These are phyloP conservation scores for Sebastes wilsoni DNA, from an alignment of 2,797 vertebrate genomes.

Conservation along the genomic window DNA sequence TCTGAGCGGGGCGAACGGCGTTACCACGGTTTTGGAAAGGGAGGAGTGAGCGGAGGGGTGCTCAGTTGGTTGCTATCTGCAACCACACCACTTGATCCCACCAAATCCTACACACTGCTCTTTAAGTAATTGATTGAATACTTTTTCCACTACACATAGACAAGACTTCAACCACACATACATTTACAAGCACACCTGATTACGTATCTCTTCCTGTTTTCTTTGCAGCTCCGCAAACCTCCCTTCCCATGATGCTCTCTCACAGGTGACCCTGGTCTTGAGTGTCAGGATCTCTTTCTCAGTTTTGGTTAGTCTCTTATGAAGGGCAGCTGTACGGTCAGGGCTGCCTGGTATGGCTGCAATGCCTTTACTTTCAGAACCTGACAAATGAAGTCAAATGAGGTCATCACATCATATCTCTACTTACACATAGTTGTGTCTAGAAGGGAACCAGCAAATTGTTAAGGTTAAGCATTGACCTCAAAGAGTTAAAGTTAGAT, in stretches of 20 bases:
- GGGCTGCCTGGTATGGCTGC: constrained; percentile 57
- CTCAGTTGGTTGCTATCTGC: no score
- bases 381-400: constrained; percentile 29
- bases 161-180: neutral
- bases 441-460: no score
- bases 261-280: constrained; percentile 78
- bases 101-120: no score
- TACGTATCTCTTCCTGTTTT: constrained; percentile 79
- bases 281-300: constrained; percentile 83
- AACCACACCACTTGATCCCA: no score
- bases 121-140: neutral
- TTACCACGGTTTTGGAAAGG: no score
- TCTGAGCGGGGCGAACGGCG: no score
- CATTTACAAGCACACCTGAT: constrained; percentile 73
- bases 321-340: constrained; percentile 59
- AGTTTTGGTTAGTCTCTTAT: constrained; percentile 78
- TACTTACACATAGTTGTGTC: neutral
- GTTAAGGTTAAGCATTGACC: no score
- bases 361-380: constrained; percentile 40
- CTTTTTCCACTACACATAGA: neutral
- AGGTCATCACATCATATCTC: neutral
- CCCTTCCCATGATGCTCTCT: constrained; percentile 80
- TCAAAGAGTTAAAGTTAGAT: no score
- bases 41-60: no score
- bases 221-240: constrained; percentile 76